Conservation (phyloP, 2,888 invertebrate species). For the Erebia epiphron region DNA sequence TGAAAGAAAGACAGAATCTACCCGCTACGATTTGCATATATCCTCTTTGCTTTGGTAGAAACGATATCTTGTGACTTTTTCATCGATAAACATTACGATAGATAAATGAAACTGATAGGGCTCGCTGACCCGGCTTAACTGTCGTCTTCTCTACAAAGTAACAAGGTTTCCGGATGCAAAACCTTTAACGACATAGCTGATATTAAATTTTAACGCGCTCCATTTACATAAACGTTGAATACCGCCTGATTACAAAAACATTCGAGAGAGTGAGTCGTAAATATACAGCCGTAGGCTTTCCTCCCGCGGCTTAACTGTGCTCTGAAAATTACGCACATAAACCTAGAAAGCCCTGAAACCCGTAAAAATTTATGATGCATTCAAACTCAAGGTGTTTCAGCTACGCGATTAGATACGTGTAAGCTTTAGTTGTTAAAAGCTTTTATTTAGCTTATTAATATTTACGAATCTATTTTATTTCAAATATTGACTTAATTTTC, state of each 20-base stretch:
- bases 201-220: constrained; percentile 23
- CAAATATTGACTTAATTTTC: background rate
- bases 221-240: constrained; percentile 29
- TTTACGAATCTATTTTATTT: background rate
- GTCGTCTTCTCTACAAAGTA: background rate
- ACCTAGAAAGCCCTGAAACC: constrained; percentile 11
- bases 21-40: too few species aligned
- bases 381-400: constrained; percentile 15
- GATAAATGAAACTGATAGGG: too few species aligned
- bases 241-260: constrained; percentile 28
- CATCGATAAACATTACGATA: too few species aligned
- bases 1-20: too few species aligned
- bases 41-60: too few species aligned
- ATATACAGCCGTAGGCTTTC: constrained; percentile 20
- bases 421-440: background rate
- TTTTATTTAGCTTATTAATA: background rate
- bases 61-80: too few species aligned
- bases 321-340: constrained; percentile 23
- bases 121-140: background rate
- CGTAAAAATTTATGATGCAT: constrained; percentile 21
- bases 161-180: constrained; percentile 4
- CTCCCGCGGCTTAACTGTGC: constrained; percentile 15
- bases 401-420: background rate
- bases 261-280: constrained; percentile 25
- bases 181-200: constrained; percentile 20